These are phyloP conservation scores for Acomys russatus DNA, from an alignment of 2,797 vertebrate genomes.

Conservation along the genomic window DNA sequence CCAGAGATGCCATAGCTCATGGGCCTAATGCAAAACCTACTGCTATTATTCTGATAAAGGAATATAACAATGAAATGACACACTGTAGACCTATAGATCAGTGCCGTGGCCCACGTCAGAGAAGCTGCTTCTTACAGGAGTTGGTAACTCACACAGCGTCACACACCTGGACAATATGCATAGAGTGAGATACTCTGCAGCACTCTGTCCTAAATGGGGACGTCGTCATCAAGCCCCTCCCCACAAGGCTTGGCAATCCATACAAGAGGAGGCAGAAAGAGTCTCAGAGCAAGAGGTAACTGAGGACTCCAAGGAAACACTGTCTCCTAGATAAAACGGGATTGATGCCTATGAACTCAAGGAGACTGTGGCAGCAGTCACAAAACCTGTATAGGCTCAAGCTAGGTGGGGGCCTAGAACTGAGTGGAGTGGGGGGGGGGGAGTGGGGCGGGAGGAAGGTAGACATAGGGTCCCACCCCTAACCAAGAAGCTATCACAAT, in stretches of 20 bases:
- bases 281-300: not conserved
- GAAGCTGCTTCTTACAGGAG: not conserved
- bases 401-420: not conserved
- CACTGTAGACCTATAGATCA: not conserved
- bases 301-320: not conserved
- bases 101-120: not conserved
- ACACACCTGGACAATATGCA: not conserved
- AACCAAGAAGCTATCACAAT: not conserved
- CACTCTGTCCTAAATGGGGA: not conserved
- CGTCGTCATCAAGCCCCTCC: no score
- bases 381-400: not conserved
- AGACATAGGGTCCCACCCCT: no score
- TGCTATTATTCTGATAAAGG: not conserved
- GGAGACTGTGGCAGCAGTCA: not conserved
- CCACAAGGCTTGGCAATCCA: not conserved
- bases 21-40: not conserved
- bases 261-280: not conserved
- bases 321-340: not conserved
- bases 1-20: not conserved
- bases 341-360: not conserved
- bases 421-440: no score
- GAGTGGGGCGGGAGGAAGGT: not conserved
- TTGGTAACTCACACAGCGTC: not conserved
- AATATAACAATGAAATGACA: not conserved
- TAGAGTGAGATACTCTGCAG: not conserved